phyloP scores from a whole-genome alignment of 2,797 vertebrate genomes.

The Spinibarbus caldwelli region DNA sequence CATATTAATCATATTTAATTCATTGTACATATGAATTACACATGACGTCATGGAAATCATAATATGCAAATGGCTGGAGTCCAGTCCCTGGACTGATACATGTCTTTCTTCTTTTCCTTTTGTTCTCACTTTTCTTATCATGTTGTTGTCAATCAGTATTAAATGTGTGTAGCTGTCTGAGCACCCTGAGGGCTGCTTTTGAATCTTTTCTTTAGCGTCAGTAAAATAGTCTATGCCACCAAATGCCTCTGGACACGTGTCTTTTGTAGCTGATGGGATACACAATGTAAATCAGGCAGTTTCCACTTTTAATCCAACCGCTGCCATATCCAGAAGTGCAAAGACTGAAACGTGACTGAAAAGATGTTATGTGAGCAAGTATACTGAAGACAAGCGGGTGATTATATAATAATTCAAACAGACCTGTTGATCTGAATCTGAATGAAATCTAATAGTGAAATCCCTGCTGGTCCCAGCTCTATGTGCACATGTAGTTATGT shows the following conservation, averaged over 20 bases:
- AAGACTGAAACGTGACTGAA: not conserved
- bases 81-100: not conserved
- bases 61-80: not conserved
- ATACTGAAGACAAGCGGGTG: not conserved
- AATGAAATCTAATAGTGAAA: not conserved
- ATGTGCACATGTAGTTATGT: not conserved
- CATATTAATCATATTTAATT: not conserved
- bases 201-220: slow-evolving; percentile 11
- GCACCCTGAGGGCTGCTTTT: not conserved
- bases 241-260: slow-evolving; percentile 4
- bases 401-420: not conserved
- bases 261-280: not conserved
- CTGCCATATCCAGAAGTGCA: not conserved
- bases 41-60: not conserved
- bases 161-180: not conserved
- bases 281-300: not conserved
- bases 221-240: not conserved
- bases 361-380: not conserved
- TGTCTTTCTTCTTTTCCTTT: not conserved
- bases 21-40: not conserved
- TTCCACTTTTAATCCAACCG: not conserved
- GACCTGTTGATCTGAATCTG: not conserved
- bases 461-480: not conserved
- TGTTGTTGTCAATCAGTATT: not conserved
- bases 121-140: not conserved